Base-by-base conservation (phyloP, 1,140 invertebrate species). In the Cherax quadricarinatus region DNA sequence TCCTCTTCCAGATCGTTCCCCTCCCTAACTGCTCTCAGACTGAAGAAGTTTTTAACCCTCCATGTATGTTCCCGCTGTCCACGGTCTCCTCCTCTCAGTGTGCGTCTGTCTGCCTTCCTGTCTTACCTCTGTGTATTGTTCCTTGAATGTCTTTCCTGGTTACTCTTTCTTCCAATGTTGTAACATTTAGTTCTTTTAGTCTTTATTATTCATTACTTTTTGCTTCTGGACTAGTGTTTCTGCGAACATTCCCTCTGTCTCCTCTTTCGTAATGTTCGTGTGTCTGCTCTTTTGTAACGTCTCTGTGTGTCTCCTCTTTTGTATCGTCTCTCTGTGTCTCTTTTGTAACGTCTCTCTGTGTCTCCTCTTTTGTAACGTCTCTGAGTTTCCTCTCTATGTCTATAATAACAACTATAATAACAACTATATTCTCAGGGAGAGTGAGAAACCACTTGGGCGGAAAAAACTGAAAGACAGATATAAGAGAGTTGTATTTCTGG, bases 61-160 rank as follows among this genome's bases (percentile, higher is more conserved):
- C 2, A 2, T 41, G 0, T 41, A 41, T 41, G 30, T 41, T 41
- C 30, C 30, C 30, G 0, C 30, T 41, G 30, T 41, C 30, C 0
- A 41, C 30, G 2, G 30, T 41, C 30, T 41, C 21, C 21, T 24
- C 70, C 70, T 0, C 6, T 5, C n/a, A 30, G 18, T 75, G 70
- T 81, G 14, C 51, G 10, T 81, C 51, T 51, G 41, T 81, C 48
- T 81, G 41, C 14, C 51, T 51, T 21, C 5, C 79, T 21, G n/a
- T 51, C 79, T 81, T 51, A 10, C 51, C 79, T 51, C 79, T 81
- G n/a, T 51, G 21, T 51, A 6, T 57, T 10, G n/a, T 53, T 57
- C 82, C 41, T n/a, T 84, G 30, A 53, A 48, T 82, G 49, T 82
- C 80, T 82, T 49, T 57, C 80, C 49, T 41, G 30, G 30, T 41